These are phyloP conservation scores for Anguilla obscura DNA, from an alignment of 2,797 vertebrate genomes.

Conservation along the genomic window DNA sequence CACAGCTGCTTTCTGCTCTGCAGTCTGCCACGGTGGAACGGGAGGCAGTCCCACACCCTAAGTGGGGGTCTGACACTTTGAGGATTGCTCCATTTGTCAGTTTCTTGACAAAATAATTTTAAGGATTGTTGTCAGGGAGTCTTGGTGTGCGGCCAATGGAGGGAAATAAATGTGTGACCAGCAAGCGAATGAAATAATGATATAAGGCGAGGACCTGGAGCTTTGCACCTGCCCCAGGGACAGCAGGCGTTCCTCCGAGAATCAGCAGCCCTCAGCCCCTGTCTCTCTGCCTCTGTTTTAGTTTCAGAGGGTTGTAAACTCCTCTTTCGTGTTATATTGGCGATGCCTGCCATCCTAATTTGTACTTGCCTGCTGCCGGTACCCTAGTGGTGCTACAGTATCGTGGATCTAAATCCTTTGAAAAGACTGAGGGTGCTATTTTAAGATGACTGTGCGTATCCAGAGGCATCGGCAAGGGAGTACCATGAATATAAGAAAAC, in stretches of 20 bases:
- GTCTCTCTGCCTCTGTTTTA: not conserved
- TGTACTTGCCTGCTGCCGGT: not conserved
- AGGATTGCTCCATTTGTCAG: constrained; percentile 20
- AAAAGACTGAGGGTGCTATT: not conserved
- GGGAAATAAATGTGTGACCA: constrained; percentile 11
- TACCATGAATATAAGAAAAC: not conserved
- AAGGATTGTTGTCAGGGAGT: not conserved
- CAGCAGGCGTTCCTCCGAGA: not conserved
- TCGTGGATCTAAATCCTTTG: not conserved
- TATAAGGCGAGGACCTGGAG: not conserved
- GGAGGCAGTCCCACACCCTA: not conserved
- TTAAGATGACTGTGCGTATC: not conserved
- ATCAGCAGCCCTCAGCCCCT: not conserved
- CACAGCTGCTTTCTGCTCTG: not conserved
- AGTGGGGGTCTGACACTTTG: constrained; percentile 22
- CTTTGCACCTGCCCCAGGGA: not conserved
- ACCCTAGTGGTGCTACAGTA: not conserved
- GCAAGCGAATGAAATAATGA: constrained; percentile 18
- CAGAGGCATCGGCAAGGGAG: not conserved
- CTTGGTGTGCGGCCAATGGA: not conserved
- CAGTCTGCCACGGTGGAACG: not conserved
- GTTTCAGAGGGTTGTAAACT: constrained; percentile 8
- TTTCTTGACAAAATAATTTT: constrained; percentile 32
- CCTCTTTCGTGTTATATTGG: not conserved
- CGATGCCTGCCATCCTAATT: not conserved